These are phyloP conservation scores for Collichthys lucidus DNA, from an alignment of 2,113 vertebrate species.

Conservation along the genomic window DNA sequence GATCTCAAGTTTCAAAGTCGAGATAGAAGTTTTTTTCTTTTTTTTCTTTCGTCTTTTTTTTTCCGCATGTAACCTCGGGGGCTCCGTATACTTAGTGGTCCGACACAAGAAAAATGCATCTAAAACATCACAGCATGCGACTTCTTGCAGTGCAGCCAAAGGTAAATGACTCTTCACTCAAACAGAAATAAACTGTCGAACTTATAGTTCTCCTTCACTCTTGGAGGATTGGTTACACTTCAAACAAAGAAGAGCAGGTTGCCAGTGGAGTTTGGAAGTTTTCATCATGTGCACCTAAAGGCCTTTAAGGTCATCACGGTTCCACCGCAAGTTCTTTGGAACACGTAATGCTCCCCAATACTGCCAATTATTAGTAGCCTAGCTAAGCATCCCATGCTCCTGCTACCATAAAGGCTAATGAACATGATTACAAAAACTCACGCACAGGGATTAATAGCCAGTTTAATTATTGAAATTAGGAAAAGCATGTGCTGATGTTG, in stretches of 20 bases:
- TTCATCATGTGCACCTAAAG: neutral
- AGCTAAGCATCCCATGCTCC: too few relatives aligned
- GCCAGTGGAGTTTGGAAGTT: too few relatives aligned
- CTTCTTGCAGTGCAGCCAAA: neutral
- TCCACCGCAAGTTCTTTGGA: neutral
- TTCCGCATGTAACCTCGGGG: too few relatives aligned
- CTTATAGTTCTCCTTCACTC: neutral
- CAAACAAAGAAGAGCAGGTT: neutral
- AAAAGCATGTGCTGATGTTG: too few relatives aligned
- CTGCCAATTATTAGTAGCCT: too few relatives aligned
- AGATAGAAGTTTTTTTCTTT: too few relatives aligned
- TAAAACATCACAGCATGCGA: neutral
- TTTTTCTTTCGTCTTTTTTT: too few relatives aligned
- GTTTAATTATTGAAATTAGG: too few relatives aligned
- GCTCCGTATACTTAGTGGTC: neutral
- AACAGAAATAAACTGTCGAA: neutral
- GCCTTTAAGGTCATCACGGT: neutral
- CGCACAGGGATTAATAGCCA: too few relatives aligned
- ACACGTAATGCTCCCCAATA: neutral
- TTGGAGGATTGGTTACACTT: neutral
- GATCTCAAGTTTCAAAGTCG: too few relatives aligned
- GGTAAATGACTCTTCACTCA: neutral
- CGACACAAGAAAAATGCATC: neutral
- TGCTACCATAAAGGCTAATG: too few relatives aligned
- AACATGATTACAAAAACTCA: too few relatives aligned